Evolutionary conservation across 2,888 invertebrate species (phyloP), one percentile per base, ranked within the genome.

Genomic region (Rotaria sp.): DNA sequence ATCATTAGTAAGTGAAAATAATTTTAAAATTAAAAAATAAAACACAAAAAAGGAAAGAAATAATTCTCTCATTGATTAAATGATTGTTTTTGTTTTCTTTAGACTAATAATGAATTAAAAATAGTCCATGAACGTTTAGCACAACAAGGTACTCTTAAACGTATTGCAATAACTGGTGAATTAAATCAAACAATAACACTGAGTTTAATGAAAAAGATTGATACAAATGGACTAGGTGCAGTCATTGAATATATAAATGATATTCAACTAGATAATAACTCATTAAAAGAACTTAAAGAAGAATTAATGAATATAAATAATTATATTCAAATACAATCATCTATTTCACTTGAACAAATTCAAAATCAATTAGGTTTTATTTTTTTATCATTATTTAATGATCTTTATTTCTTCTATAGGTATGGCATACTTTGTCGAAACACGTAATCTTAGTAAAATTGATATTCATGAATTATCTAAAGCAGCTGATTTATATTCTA

Each of bases 281-380:
- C 41, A 4, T 13, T 80, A 2, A 45, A 45, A 15, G n/a, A 80
- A n/a, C 45, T 80, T n/a, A n/a, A 11, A 45, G 11, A 45, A 45
- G 45, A 5, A 26, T 45, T 80, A n/a, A n/a, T 15, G 0, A 2
- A 10, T n/a, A 45, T 80, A 8, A n/a, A 80, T 45, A 11, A 45
- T 41, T 13, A 80, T 15, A 45, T 80, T 13, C 80, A 80, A 80
- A 41, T 13, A 11, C 45, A 45, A 41, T 26, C 80, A 13, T 26
- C 45, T 8, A 4, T 80, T n/a, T 45, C 80, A 26, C 11, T 80
- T 45, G 80, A 80, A 45, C 80, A 80, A 45, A 80, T 80, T 45
- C n/a, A 80, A 15, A 80, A 45, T 80, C 45, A 80, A 45, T 80
- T 80, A n/a, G 67, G 35, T 67, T 67, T 67, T n/a, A n/a, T n/a